Evolutionary conservation across 1,140 invertebrate species (phyloP).

Genomic region (Medauroidea extradentata): DNA sequence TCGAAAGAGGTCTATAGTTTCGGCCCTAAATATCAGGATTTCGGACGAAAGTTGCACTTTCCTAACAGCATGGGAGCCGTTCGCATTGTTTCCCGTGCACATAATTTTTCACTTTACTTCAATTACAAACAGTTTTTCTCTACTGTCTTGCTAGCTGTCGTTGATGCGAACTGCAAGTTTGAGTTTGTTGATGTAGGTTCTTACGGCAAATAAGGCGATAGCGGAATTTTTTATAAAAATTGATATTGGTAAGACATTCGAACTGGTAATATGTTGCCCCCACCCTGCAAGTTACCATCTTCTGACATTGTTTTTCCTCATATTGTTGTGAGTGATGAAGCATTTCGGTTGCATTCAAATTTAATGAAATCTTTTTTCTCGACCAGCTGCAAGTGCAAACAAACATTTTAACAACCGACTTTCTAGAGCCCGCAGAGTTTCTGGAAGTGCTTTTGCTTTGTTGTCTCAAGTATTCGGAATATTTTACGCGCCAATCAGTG

Average conservation of each 20-base stretch:
- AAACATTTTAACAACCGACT: constrained; percentile 38
- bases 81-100: constrained; percentile 23
- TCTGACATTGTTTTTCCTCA: constrained; percentile 23
- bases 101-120: constrained; percentile 34
- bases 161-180: constrained; percentile 34
- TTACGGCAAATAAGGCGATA: constrained; percentile 41
- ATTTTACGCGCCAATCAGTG: no score
- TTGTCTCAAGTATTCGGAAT: no score
- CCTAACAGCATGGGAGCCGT: constrained; percentile 22
- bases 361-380: constrained; percentile 39
- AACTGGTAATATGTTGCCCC: no score
- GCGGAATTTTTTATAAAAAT: constrained; percentile 33
- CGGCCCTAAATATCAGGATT: background rate
- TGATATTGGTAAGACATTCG: background rate
- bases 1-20: no score
- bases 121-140: constrained; percentile 35
- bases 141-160: constrained; percentile 41
- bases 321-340: constrained; percentile 19
- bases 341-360: constrained; percentile 30
- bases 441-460: constrained; percentile 40
- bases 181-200: constrained; percentile 33
- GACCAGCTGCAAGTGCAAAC: constrained; percentile 22
- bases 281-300: background rate
- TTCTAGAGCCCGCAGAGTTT: constrained; percentile 37
- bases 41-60: background rate